Base-by-base conservation (phyloP, 2,888 invertebrate species). In the Zonitis immaculata region DNA sequence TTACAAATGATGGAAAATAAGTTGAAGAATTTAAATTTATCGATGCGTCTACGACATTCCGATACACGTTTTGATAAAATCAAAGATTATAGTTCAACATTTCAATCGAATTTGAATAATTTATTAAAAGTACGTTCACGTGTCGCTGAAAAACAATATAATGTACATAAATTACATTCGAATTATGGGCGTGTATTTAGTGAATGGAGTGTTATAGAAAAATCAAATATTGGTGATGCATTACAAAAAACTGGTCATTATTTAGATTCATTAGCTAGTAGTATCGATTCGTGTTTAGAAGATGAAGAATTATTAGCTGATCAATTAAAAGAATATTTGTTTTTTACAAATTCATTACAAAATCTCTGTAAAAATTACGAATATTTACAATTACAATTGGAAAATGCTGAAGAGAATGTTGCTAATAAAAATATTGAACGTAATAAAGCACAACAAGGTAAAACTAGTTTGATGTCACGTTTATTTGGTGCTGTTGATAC, bases 131-230 rank as follows among this genome's bases (percentile, higher is more conserved):
- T 79, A 63, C 79, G 83, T 56, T 85, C 87, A 44, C 82, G 83
- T 69, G 82, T 89, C 63, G 88, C 86, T 62, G 89, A 89, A 70
- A 86, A 86, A 64, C 83, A 86, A 64, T 89, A 86, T 69, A 87
- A 85, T 7, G 78, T 91, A 20, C 88, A 89, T 69, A 90, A 90
- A 72, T 76, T 91, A 32, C 91, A 91, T 69, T 85, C 86, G 0
- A 88, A 89, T 76, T 91, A 91, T 65, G 90, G 90, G 1, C 82
- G 89, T 44, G 81, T 91, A 51, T 89, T 90, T 69, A 89, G 89
- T 64, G 91, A 91, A 72, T 91, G 91, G 90, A 89, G 90, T 71
- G 88, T 86, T 27, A 84, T 88, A 47, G 91, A 91, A 69, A 87
- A 84, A 62, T 35, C 35, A 4, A 35, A 87, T 54, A 89, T 91